Percentiles rank a stretch among this genome's conserved stretches.
Conservation (phyloP, 2,797 vertebrate species). For the Gymnopithys bicolor region DNA sequence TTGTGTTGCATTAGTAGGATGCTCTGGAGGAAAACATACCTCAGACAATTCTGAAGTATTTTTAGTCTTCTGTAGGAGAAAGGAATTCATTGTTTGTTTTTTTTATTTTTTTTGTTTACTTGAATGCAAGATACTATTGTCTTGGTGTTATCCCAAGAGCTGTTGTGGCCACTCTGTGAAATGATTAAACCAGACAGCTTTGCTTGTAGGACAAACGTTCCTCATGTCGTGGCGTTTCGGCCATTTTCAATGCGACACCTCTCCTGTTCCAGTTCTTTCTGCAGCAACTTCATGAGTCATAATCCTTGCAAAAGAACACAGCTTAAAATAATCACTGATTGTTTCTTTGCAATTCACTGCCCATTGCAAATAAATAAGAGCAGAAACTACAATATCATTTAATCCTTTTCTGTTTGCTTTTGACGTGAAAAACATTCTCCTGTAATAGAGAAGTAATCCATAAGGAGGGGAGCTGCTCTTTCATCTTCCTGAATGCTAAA, state of each 20-base stretch:
- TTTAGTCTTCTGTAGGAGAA: neutral
- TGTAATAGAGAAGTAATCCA: constrained; percentile 64
- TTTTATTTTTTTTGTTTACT: neutral
- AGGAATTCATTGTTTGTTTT: neutral
- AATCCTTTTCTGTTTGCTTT: constrained; percentile 68
- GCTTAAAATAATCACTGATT: constrained; percentile 69
- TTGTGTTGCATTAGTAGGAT: neutral
- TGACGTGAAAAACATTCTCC: constrained; percentile 48
- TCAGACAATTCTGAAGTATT: neutral
- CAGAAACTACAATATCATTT: constrained; percentile 53
- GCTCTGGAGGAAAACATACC: neutral
- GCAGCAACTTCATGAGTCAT: constrained; percentile 59
- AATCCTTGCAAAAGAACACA: constrained; percentile 56
- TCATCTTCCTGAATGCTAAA: constrained; percentile 63
- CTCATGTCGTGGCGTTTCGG: neutral
- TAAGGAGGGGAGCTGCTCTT: constrained; percentile 56
- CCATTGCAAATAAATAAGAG: constrained; percentile 60
- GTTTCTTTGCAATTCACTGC: constrained; percentile 45
- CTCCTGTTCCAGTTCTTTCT: constrained; percentile 11
- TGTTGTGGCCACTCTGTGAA: neutral
- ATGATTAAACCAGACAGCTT: constrained; percentile 35
- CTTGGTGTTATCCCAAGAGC: constrained; percentile 30
- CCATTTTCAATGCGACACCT: constrained; percentile 48
- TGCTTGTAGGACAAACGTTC: constrained; percentile 28
- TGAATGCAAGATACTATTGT: neutral